A percentile compares a stretch with the other conserved stretches of the same genome.
Conservation (phyloP, 1,140 invertebrate genomes). For the Trichonephila clavata region DNA sequence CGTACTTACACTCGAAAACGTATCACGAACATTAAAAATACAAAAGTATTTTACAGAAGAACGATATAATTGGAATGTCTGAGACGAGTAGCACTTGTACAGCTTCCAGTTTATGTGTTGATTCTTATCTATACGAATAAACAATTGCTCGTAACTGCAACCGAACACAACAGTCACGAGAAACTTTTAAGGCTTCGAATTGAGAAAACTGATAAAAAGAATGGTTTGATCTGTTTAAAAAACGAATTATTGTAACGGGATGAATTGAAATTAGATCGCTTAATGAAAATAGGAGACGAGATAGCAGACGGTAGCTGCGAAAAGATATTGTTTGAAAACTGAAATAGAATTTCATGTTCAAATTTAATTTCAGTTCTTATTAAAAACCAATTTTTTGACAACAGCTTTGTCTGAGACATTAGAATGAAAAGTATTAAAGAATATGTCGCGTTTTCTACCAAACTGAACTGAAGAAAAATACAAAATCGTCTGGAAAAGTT, state of each 20-base stretch:
- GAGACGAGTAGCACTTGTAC: not conserved
- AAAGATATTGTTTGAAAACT: no score
- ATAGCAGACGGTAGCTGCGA: no score
- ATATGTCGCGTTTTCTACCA: no score
- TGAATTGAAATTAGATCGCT: not conserved
- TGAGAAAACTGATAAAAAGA: not conserved
- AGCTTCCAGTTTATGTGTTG: not conserved
- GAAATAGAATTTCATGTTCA: no score
- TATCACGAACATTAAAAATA: not conserved
- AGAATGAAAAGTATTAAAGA: no score
- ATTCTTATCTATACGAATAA: conserved; percentile 3
- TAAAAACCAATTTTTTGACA: no score
- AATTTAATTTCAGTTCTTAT: no score
- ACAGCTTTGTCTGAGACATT: no score
- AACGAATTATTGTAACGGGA: conserved; percentile 11
- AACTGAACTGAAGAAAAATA: no score
- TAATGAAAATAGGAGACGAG: no score
- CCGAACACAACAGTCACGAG: not conserved
- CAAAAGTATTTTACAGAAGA: not conserved
- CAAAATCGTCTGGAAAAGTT: no score
- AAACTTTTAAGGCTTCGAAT: not conserved
- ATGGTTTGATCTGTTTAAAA: not conserved
- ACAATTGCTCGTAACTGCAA: conserved; percentile 4
- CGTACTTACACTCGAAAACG: not conserved
- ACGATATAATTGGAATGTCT: not conserved